These are phyloP conservation scores for Parotocinclus haroldoi DNA, from an alignment of 2,797 vertebrate species.

Conservation along the genomic window DNA sequence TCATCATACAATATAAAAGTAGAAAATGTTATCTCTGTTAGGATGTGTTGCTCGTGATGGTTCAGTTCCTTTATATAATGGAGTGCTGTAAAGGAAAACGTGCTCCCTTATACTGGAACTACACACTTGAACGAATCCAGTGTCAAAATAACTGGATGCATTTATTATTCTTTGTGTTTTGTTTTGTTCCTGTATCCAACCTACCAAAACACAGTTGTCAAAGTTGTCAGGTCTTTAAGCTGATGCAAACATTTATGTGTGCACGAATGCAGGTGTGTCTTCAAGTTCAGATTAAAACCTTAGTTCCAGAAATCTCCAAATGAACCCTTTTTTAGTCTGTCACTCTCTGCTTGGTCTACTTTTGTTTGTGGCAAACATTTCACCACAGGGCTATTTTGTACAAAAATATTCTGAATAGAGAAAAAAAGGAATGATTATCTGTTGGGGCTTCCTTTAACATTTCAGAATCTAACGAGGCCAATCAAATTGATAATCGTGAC, in stretches of 20 bases:
- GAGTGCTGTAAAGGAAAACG: background rate
- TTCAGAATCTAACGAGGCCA: no score
- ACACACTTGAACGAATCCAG: background rate
- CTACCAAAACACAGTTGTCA: background rate
- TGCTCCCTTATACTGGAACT: background rate
- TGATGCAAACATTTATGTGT: background rate
- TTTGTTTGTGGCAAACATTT: no score
- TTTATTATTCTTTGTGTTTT: background rate
- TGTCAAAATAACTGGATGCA: conserved; percentile 2
- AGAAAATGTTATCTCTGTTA: background rate
- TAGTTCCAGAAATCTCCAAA: background rate
- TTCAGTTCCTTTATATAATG: conserved; percentile 25
- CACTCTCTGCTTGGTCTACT: no score
- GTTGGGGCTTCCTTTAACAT: no score
- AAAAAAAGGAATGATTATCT: no score
- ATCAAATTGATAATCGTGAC: no score
- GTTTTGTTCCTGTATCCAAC: conserved; percentile 7
- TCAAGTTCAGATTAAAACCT: background rate
- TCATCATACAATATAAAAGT: background rate
- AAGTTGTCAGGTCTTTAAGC: conserved; percentile 17
- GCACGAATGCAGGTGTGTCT: conserved; percentile 4
- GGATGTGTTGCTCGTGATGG: conserved; percentile 3
- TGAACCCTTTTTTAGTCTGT: no score
- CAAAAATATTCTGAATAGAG: no score
- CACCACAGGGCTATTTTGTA: no score